These are phyloP conservation scores for Cyprinodon diabolis DNA, from an alignment of 2,797 vertebrate genomes.

Conservation along the genomic window DNA sequence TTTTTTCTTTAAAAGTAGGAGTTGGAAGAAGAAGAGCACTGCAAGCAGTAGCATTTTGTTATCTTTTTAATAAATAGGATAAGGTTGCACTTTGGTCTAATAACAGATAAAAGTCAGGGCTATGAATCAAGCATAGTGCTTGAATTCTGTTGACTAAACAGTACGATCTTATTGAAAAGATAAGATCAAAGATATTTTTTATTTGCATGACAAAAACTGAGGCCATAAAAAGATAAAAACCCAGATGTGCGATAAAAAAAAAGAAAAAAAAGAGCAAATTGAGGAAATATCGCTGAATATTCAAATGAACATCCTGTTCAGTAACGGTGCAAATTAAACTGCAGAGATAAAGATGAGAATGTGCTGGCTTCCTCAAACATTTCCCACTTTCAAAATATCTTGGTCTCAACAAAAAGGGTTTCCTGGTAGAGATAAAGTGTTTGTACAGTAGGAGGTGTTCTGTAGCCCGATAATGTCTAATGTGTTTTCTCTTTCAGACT, in stretches of 20 bases:
- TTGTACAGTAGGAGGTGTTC: slow-evolving; percentile 37
- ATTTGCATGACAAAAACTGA: slow-evolving; percentile 4
- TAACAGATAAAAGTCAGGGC: slow-evolving; percentile 23
- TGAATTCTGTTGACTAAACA: slow-evolving; percentile 13
- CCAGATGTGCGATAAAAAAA: slow-evolving; percentile 1
- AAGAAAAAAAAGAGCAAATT: background rate
- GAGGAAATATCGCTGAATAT: background rate
- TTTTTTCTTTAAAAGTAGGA: slow-evolving; percentile 8
- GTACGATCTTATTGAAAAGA: background rate
- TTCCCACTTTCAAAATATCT: slow-evolving; percentile 9
- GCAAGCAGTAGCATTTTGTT: slow-evolving; percentile 16
- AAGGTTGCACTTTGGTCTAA: slow-evolving; percentile 1
- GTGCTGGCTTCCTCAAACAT: slow-evolving; percentile 15
- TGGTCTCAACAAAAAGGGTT: slow-evolving; percentile 18
- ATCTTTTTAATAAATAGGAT: slow-evolving; percentile 29
- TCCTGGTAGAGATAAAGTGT: slow-evolving; percentile 14
- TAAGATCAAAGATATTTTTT: background rate
- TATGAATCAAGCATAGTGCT: slow-evolving; percentile 22
- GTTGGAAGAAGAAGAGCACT: background rate
- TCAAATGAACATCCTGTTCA: slow-evolving; percentile 25
- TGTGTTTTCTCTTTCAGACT: slow-evolving; percentile 29
- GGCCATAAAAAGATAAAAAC: slow-evolving; percentile 17
- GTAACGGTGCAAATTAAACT: slow-evolving; percentile 1
- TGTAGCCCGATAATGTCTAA: slow-evolving; percentile 21
- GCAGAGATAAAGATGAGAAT: slow-evolving; percentile 28